phyloP scores from a whole-genome alignment of 2,888 invertebrate genomes.

The Balanococcus diminutus region DNA sequence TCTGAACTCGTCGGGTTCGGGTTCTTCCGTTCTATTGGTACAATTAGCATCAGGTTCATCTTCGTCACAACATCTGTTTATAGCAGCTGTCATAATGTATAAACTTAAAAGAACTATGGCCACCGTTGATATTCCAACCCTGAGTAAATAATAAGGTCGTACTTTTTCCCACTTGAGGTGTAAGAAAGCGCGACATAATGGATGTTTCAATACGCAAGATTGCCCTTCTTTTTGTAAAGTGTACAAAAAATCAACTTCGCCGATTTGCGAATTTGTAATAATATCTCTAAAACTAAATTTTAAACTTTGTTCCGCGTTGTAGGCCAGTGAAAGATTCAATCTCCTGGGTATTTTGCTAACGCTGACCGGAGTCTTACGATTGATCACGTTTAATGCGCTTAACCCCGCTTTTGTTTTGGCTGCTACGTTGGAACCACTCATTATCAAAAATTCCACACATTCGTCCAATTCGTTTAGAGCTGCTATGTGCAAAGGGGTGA shows the following conservation, averaged over 20 bases:
- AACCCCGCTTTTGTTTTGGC: constrained; percentile 86
- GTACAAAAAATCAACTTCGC: constrained; percentile 84
- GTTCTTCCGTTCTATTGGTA: constrained; percentile 61
- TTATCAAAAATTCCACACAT: constrained; percentile 82
- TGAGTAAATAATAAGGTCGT: constrained; percentile 82
- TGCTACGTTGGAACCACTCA: constrained; percentile 84
- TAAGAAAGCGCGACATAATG: constrained; percentile 83
- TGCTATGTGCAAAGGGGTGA: constrained; percentile 74
- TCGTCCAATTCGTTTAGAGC: constrained; percentile 83
- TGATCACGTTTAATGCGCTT: constrained; percentile 82
- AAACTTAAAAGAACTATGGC: constrained; percentile 80
- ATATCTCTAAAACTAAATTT: constrained; percentile 52
- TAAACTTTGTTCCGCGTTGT: constrained; percentile 44
- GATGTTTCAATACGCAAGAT: constrained; percentile 84
- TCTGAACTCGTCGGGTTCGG: neutral
- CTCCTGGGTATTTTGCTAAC: constrained; percentile 82
- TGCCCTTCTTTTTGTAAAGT: constrained; percentile 88
- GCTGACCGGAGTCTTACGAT: constrained; percentile 84
- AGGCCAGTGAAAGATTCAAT: constrained; percentile 74
- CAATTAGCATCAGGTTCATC: constrained; percentile 70
- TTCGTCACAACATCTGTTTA: constrained; percentile 82
- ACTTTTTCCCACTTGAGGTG: constrained; percentile 91
- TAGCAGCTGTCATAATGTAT: constrained; percentile 77
- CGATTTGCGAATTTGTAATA: constrained; percentile 58
- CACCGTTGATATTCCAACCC: constrained; percentile 77